Percentiles rank a stretch among this genome's conserved stretches.
phyloP scores from a whole-genome alignment of 2,888 invertebrate species.

The Tinea semifulvella region DNA sequence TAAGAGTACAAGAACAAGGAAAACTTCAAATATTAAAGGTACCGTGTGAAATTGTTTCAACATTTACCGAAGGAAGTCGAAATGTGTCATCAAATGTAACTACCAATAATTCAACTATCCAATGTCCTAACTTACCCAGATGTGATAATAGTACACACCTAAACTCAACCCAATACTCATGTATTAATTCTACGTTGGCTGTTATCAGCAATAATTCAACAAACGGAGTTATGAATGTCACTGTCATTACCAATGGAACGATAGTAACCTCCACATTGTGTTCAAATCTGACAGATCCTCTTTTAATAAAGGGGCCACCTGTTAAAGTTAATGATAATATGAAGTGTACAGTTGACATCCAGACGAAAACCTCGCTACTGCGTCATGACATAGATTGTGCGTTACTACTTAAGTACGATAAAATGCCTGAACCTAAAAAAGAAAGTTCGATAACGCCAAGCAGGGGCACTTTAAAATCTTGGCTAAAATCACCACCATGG shows the following conservation, averaged over 20 bases:
- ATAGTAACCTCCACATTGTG: constrained; percentile 30
- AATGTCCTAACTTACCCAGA: not conserved
- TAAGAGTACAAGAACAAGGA: constrained; percentile 41
- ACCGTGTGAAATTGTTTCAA: constrained; percentile 57
- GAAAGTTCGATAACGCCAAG: constrained; percentile 32
- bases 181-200: not conserved
- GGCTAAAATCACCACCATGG: constrained; percentile 51
- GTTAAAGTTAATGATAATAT: constrained; percentile 29
- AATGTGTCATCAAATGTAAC: constrained; percentile 15
- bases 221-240: not conserved
- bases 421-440: constrained; percentile 36
- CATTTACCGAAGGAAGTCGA: constrained; percentile 41
- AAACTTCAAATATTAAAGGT: constrained; percentile 37
- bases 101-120: not conserved
- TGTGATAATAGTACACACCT: not conserved
- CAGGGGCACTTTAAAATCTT: constrained; percentile 37
- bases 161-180: not conserved
- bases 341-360: constrained; percentile 44
- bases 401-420: constrained; percentile 38
- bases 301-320: constrained; percentile 35
- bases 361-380: constrained; percentile 31
- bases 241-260: constrained; percentile 22
- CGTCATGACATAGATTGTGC: constrained; percentile 39
- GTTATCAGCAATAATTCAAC: too few species aligned
- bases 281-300: constrained; percentile 37